Evolutionary conservation across 2,113 vertebrate genomes (phyloP), one percentile per base, ranked within the genome.

Genomic region (Vireo altiloquus): DNA sequence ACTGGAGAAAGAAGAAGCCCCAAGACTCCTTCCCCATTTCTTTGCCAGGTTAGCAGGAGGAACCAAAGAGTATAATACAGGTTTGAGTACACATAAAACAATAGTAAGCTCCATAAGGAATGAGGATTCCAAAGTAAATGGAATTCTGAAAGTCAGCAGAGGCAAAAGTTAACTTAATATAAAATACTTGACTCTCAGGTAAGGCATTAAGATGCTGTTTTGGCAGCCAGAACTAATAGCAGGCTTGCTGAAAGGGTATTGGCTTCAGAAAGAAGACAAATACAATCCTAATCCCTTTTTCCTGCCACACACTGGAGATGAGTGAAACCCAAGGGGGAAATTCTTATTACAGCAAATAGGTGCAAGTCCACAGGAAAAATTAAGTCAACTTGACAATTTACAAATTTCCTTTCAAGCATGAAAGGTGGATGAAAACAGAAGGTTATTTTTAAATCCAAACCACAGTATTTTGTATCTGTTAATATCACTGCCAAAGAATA

Each of bases 311-410:
- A 30, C 90, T 95, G 79, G 77, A 97, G 97, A 97, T 89, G 93
- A 97, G 97, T 97, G 96, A 97, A 98, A 97, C 94, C 96, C 66
- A 69, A 90, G 90, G 93, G 96, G 84, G 24, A 72, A 89, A 96
- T 96, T 97, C 92, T 97, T 98, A 98, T 96, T 97, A 96, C n/a
- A 93, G 94, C 74, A 97, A 98, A 97, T 97, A 98, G 96, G 93
- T 97, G 95, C 77, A 96, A 97, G 95, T 97, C 95, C 91, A 65
- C 94, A 97, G 96, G 95, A 97, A 98, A 98, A 98, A 98, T 97
- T 97, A 97, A 98, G 97, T 97, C 96, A 96, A 97, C 95, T 87
- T 96, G 96, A 97, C 96, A 97, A 98, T 97, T 97, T 97, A 97
- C 94, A 97, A 92, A 97, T 97, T 97, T 96, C 81, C 89, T 98